Evolutionary conservation across 2,888 invertebrate species (phyloP).

Genomic region (Sinohyriopsis cumingii): DNA sequence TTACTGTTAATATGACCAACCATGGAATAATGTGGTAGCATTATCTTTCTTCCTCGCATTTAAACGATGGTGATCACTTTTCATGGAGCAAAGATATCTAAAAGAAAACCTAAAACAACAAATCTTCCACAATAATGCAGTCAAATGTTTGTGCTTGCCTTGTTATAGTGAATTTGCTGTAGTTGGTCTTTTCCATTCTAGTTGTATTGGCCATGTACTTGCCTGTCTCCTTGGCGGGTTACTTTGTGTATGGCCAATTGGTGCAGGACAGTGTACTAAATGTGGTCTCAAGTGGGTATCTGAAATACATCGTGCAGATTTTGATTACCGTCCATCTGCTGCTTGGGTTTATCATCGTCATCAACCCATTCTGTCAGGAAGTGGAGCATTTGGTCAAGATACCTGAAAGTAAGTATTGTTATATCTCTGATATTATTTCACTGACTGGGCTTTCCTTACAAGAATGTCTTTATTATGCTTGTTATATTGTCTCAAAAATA

Average conservation of each 20-base stretch:
- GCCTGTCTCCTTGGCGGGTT: slow-evolving; percentile 80
- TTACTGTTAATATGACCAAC: no score
- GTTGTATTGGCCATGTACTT: slow-evolving; percentile 79
- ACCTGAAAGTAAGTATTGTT: slow-evolving; percentile 78
- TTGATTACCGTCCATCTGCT: slow-evolving; percentile 80
- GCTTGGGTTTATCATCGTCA: slow-evolving; percentile 80
- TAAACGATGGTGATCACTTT: no score
- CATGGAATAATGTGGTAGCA: no score
- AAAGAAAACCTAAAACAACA: no score
- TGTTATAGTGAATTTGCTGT: background rate
- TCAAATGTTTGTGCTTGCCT: no score
- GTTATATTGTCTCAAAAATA: no score
- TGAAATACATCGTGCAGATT: slow-evolving; percentile 77
- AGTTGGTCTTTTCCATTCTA: slow-evolving; percentile 18
- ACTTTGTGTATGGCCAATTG: slow-evolving; percentile 78
- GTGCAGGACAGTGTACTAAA: slow-evolving; percentile 86
- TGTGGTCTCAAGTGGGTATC: slow-evolving; percentile 75
- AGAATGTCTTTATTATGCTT: no score
- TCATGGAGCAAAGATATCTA: no score
- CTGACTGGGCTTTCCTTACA: no score
- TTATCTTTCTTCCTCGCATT: no score
- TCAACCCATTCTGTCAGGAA: slow-evolving; percentile 84
- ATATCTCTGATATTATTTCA: no score
- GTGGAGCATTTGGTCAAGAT: slow-evolving; percentile 84
- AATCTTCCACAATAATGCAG: no score